phyloP scores from a whole-genome alignment of 2,888 invertebrate genomes.

The Tubulanus polymorphus region DNA sequence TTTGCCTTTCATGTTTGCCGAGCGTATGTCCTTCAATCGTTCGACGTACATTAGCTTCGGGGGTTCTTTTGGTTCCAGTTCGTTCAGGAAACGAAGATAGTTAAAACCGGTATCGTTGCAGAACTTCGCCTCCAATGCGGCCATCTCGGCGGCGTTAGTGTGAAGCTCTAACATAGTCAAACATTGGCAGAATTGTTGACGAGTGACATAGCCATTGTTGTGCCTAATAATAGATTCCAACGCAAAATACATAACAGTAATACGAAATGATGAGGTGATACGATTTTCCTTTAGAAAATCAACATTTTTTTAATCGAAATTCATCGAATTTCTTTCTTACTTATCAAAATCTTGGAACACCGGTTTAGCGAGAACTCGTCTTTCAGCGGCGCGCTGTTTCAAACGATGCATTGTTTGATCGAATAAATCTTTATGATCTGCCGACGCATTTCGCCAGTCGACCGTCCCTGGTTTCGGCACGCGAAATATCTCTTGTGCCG shows the following conservation, averaged over 20 bases:
- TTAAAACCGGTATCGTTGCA: constrained; percentile 50
- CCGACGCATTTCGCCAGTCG: constrained; percentile 40
- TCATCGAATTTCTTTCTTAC: constrained; percentile 28
- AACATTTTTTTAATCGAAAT: constrained; percentile 5
- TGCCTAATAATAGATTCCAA: constrained; percentile 45
- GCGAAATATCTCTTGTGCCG: constrained; percentile 42
- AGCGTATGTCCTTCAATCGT: constrained; percentile 37
- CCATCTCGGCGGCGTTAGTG: constrained; percentile 42
- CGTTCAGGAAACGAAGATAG: constrained; percentile 46
- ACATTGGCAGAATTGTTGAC: constrained; percentile 49
- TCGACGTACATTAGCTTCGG: constrained; percentile 41
- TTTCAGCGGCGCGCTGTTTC: constrained; percentile 37
- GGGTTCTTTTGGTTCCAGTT: constrained; percentile 40
- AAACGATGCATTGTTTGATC: constrained; percentile 44
- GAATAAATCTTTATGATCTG: constrained; percentile 38
- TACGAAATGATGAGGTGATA: too few relatives aligned
- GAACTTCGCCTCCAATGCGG: constrained; percentile 47
- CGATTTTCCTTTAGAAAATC: too few relatives aligned
- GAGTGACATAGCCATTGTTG: constrained; percentile 51
- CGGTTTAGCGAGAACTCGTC: constrained; percentile 47
- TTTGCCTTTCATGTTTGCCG: constrained; percentile 33
- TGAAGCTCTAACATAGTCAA: constrained; percentile 47
- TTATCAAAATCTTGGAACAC: constrained; percentile 53
- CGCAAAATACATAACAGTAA: too few relatives aligned
- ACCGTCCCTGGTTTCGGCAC: constrained; percentile 50